Conservation (phyloP, 2,888 invertebrate species). For the Pseudococcus jackbeardsleyi region DNA sequence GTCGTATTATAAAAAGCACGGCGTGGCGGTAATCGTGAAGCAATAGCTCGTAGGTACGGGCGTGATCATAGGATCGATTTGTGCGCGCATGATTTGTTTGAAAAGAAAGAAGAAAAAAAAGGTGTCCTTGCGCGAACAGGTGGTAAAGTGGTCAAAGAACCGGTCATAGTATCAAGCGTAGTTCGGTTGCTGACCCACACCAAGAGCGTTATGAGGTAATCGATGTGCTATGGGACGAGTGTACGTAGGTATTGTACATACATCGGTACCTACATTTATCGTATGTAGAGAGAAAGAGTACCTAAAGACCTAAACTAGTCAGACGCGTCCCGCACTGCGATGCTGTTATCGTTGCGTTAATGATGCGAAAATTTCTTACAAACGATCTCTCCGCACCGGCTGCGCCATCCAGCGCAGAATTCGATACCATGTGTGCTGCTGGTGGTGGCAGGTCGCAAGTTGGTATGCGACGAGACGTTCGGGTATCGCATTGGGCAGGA, state of each 20-base stretch:
- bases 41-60: constrained; percentile 28
- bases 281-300: neutral
- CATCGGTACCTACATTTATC: neutral
- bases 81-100: constrained; percentile 37
- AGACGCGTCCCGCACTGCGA: neutral
- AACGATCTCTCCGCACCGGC: no score
- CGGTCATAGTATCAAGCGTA: constrained; percentile 50
- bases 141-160: constrained; percentile 59
- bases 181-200: constrained; percentile 56
- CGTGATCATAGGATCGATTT: constrained; percentile 42
- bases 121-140: constrained; percentile 59
- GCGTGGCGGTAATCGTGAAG: neutral
- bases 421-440: no score
- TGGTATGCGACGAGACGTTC: no score
- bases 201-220: constrained; percentile 45
- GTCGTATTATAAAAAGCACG: neutral
- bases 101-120: neutral
- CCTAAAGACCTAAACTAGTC: neutral
- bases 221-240: neutral
- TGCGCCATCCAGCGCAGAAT: no score
- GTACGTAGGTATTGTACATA: neutral
- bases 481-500: neutral
- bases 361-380: neutral
- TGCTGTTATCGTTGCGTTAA: neutral
- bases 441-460: no score